Evolutionary conservation across 1,140 invertebrate genomes (phyloP).

Genomic region (Bombus polaris): DNA sequence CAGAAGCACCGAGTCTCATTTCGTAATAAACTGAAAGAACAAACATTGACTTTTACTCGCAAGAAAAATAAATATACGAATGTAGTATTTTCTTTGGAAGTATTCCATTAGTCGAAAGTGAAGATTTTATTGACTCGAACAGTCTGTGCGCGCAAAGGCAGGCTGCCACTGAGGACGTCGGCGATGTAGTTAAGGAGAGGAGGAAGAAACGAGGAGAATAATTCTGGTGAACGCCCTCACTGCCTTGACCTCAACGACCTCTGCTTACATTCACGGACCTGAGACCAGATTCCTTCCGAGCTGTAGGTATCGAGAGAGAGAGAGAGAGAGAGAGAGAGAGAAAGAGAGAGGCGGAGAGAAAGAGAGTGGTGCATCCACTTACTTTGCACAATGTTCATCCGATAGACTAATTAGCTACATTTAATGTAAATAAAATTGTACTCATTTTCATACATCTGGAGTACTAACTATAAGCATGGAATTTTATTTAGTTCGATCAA

Average conservation of each 20-base stretch:
- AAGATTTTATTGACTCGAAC: constrained; percentile 59
- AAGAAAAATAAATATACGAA: constrained; percentile 24
- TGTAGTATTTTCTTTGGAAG: constrained; percentile 16
- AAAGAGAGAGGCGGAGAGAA: neutral
- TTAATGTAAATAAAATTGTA: neutral
- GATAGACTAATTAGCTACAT: neutral
- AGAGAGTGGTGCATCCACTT: constrained; percentile 30
- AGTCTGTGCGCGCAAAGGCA: constrained; percentile 36
- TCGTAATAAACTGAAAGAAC: neutral
- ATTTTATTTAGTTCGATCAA: neutral
- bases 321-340: neutral
- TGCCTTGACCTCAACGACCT: constrained; percentile 72
- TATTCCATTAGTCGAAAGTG: constrained; percentile 45
- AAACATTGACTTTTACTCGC: neutral
- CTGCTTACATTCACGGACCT: constrained; percentile 60
- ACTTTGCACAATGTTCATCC: constrained; percentile 31
- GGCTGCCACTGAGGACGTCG: constrained; percentile 31
- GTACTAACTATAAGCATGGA: neutral
- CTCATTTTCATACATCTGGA: neutral
- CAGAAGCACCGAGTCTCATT: neutral
- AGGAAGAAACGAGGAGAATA: constrained; percentile 70
- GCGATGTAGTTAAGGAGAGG: constrained; percentile 47
- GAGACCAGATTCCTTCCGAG: constrained; percentile 68
- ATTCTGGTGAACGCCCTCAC: constrained; percentile 75
- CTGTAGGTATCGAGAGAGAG: neutral